Base-by-base conservation (phyloP, 2,113 vertebrate species). In the Toxostoma redivivum region DNA sequence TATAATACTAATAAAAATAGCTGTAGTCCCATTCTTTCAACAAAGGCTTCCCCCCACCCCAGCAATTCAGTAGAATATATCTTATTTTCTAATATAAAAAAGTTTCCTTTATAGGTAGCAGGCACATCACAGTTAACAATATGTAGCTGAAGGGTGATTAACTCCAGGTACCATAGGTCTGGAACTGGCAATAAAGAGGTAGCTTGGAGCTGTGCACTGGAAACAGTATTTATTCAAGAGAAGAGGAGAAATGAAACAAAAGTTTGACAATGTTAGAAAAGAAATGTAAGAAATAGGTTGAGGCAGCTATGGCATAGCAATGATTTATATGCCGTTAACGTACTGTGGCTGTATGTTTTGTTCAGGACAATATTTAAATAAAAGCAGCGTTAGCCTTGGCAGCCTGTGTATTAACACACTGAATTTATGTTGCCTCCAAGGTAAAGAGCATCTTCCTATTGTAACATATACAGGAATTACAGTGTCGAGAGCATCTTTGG, bases 321-420 rank as follows among this genome's bases (percentile, higher is more conserved):
- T 78, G 67, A 97, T 97, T 94, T 96, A 91, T 94, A 91, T 96
- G 81, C 83, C 3, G 3, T 86, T 91, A 96, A 91, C 0, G 2
- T 88, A 81, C 78, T 65, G 53, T 61, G 83, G 23, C 87, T 94
- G 64, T 77, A 80, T 56, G 40, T 50, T 81, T 40, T 64, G 64
- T 79, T 92, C 94, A 91, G 93, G 95, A 91, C 92, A 96, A 70
- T 81, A 96, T 97, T 97, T 95, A 97, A 97, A 96, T 92, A 93
- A 96, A 96, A 96, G 80, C 83, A 86, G 81, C 0, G 3, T 88
- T 95, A 97, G 86, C 74, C 83, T 95, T 93, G 61, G 83, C 92
- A 93, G 81, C 24, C 54, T 92, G 67, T 30, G 54, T 70, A 92
- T 96, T 96, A 96, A 93, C 90, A 92, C 81, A 57, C 54, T 88